Evolutionary conservation across 1,140 invertebrate species (phyloP).

Genomic region (Coelopa frigida): DNA sequence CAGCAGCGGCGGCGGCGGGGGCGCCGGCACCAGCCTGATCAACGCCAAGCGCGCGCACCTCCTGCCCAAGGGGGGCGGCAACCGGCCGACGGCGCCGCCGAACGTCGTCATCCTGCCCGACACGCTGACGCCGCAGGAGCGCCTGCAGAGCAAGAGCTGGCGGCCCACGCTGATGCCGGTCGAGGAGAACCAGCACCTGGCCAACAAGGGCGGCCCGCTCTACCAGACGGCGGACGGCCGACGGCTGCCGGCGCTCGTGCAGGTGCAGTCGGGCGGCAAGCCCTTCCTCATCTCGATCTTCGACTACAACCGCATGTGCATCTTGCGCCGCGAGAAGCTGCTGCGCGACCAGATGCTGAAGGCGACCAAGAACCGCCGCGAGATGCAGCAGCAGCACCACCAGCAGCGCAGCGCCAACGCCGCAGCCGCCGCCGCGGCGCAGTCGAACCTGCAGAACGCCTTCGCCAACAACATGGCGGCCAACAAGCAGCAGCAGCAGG

Average conservation of each 20-base stretch:
- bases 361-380: conserved; percentile 22
- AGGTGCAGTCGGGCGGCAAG: conserved; percentile 58
- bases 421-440: conserved; percentile 1
- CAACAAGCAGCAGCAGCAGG: conserved; percentile 9
- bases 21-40: conserved; percentile 10
- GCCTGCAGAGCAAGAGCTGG: conserved; percentile 52
- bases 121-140: conserved; percentile 32
- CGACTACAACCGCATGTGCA: conserved; percentile 64
- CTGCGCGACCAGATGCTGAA: conserved; percentile 51
- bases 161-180: conserved; percentile 61
- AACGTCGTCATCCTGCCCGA: conserved; percentile 41
- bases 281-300: conserved; percentile 61
- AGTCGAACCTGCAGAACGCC: conserved; percentile 1
- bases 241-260: conserved; percentile 49
- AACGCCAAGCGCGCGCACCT: conserved; percentile 14
- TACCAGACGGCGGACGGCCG: conserved; percentile 53
- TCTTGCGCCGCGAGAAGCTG: conserved; percentile 55
- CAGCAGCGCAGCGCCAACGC: conserved; percentile 9
- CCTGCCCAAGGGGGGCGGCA: conserved; percentile 19
- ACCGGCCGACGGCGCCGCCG: conserved; percentile 13
- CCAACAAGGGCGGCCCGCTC: conserved; percentile 46
- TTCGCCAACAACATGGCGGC: conserved; percentile 5
- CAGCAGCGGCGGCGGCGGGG: conserved; percentile 1
- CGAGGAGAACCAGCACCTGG: conserved; percentile 45
- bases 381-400: conserved; percentile 8